Evolutionary conservation across 2,888 invertebrate genomes (phyloP).

Genomic region (Smittia sp.): DNA sequence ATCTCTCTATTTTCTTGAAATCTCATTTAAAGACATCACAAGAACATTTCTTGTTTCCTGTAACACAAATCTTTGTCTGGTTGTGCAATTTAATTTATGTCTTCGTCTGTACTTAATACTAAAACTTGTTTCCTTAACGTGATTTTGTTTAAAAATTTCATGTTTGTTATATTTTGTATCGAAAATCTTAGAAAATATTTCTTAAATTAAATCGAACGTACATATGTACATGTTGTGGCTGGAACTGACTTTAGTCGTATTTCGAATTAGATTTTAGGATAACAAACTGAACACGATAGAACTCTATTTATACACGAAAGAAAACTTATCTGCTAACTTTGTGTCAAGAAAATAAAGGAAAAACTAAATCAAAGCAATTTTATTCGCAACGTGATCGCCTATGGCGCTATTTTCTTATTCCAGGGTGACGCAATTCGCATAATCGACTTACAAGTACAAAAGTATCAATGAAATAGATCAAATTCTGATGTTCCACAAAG

Average conservation of each 20-base stretch:
- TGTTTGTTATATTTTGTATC: too few relatives aligned
- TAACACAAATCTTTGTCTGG: constrained; percentile 25
- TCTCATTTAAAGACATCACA: constrained; percentile 1
- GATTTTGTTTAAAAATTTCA: too few relatives aligned
- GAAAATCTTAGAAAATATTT: too few relatives aligned
- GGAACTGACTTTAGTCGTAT: neutral
- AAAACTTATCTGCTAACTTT: neutral
- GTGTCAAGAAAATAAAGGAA: neutral
- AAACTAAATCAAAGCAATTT: neutral
- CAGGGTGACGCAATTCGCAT: neutral
- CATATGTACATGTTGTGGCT: neutral
- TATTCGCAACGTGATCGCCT: constrained; percentile 18
- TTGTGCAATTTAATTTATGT: constrained; percentile 35
- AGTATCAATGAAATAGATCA: neutral
- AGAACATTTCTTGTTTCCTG: neutral
- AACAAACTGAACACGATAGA: neutral
- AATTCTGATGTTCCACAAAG: neutral
- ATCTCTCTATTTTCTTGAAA: neutral
- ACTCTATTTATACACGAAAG: neutral
- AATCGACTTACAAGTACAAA: constrained; percentile 7
- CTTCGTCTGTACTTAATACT: neutral
- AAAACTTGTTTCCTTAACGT: neutral
- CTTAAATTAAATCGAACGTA: neutral
- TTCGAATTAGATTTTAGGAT: neutral
- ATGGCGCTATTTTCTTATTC: neutral